phyloP scores from a whole-genome alignment of 2,888 invertebrate species.

The Ochropleura plecta region DNA sequence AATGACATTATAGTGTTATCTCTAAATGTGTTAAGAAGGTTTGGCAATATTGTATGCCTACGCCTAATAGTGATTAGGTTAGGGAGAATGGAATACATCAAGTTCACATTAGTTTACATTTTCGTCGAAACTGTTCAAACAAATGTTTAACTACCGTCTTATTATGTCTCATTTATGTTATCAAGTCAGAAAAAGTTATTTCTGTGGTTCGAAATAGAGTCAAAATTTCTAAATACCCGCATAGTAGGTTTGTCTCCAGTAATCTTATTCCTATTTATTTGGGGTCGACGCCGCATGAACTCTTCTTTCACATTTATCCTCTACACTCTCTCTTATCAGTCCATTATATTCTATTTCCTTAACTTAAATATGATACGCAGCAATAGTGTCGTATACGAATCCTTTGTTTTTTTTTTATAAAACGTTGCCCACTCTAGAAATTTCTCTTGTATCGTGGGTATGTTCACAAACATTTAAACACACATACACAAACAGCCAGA shows the following conservation, averaged over 20 bases:
- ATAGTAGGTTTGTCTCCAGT: not conserved
- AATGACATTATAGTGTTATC: conserved; percentile 57
- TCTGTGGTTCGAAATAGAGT: not conserved
- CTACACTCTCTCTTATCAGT: not conserved
- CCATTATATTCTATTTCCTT: not conserved
- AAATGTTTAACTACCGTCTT: not conserved
- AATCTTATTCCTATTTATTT: not conserved
- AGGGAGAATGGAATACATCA: conserved; percentile 20
- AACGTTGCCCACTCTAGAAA: too few species aligned
- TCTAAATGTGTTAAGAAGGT: conserved; percentile 44
- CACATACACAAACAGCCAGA: too few species aligned
- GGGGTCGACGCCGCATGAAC: not conserved
- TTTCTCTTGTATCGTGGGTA: too few species aligned
- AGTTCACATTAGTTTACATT: conserved; percentile 14
- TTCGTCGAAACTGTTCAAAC: not conserved
- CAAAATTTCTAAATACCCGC: not conserved
- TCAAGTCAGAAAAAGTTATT: not conserved
- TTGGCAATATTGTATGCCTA: conserved; percentile 24
- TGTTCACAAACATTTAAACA: too few species aligned
- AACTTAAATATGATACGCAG: conserved; percentile 3
- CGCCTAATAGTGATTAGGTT: conserved; percentile 22
- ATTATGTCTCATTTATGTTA: too few species aligned
- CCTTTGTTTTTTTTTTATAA: too few species aligned
- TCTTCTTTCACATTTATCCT: not conserved
- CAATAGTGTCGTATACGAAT: not conserved